Percentiles rank a stretch among this genome's conserved stretches.
Evolutionary conservation across 2,113 vertebrate genomes (phyloP).

Genomic region (Pygoscelis adeliae): DNA sequence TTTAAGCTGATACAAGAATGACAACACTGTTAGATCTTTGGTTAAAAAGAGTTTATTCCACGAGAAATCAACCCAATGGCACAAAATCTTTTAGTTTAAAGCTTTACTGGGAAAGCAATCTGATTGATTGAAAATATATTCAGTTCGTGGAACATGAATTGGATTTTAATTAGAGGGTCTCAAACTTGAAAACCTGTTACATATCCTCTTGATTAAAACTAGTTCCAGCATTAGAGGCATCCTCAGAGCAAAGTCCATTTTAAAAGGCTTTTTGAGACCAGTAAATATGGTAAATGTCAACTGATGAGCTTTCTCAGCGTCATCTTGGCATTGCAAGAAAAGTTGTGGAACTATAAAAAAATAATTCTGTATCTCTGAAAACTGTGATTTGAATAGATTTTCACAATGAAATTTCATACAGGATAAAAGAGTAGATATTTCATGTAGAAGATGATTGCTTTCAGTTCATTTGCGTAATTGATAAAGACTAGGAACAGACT

Average conservation of each 20-base stretch:
- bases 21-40: neutral
- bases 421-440: neutral
- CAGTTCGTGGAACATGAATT: neutral
- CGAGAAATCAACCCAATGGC: neutral
- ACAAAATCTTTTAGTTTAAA: neutral
- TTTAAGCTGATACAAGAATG: neutral
- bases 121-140: neutral
- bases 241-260: neutral
- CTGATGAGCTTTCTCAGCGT: neutral
- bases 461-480: neutral
- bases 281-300: neutral
- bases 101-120: neutral
- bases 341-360: neutral
- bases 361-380: neutral
- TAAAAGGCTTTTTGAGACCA: neutral
- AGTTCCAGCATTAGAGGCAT: neutral
- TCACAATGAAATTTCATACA: neutral
- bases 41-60: conserved; percentile 38
- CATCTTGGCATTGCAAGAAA: neutral
- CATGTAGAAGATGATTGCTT: neutral
- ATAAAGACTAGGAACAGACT: neutral
- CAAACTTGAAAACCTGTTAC: neutral
- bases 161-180: neutral
- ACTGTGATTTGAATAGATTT: neutral
- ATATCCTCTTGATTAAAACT: neutral